Conservation (phyloP, 2,797 vertebrate genomes). For the Molossus molossus region DNA sequence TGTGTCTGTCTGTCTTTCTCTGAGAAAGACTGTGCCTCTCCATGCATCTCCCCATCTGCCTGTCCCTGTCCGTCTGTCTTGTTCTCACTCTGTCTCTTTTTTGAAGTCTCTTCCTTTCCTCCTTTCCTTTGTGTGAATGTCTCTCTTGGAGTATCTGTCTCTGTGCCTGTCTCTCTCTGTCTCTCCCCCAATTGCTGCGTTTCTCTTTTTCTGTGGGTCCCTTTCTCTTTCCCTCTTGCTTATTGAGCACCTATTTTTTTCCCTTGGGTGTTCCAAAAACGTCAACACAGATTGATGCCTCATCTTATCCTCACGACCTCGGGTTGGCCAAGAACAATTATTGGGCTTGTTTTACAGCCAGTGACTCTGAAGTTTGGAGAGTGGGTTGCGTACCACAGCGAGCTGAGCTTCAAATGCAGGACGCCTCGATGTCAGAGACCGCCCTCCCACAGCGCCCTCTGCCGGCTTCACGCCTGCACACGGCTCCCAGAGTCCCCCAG, state of each 20-base stretch:
- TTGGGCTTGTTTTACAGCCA: neutral
- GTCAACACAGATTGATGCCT: neutral
- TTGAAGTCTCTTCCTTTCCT: neutral
- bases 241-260: neutral
- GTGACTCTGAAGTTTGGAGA: neutral
- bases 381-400: neutral
- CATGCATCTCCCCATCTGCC: neutral
- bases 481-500: neutral
- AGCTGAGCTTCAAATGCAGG: fast-evolving
- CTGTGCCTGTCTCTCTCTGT: neutral
- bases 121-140: neutral
- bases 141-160: neutral
- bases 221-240: neutral
- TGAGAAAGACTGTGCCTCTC: neutral
- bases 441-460: neutral
- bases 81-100: neutral
- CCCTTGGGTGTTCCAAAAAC: neutral
- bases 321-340: neutral
- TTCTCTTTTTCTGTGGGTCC: neutral
- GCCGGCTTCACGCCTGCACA: fast-evolving
- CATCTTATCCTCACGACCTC: fast-evolving
- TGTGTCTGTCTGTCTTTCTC: neutral
- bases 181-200: neutral
- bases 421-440: fast-evolving
- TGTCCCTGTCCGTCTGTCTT: neutral